Percentiles rank a stretch among this genome's conserved stretches.
Conservation (phyloP, 2,113 vertebrate genomes). For the Forbesichthys agassizii region DNA sequence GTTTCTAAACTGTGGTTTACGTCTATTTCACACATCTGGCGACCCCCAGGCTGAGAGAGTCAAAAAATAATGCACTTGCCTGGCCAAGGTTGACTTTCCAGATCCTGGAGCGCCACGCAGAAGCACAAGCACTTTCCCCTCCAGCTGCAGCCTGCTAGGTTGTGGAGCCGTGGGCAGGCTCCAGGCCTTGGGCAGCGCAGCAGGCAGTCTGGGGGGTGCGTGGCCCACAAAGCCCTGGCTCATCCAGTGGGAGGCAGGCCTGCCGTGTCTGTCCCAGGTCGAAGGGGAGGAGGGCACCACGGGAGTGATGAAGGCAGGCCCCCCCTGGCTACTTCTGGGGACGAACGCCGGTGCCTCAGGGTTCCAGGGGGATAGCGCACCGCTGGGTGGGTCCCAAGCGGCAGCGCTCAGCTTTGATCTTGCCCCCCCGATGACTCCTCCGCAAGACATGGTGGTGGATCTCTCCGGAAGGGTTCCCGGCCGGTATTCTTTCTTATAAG, state of each 20-base stretch:
- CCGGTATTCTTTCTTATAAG: slow-evolving; percentile 68
- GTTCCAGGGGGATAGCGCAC: slow-evolving; percentile 78
- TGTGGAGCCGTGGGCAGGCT: slow-evolving; percentile 55
- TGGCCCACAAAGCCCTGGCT: slow-evolving; percentile 44
- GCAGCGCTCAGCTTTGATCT: slow-evolving; percentile 33
- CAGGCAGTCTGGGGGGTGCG: slow-evolving; percentile 69
- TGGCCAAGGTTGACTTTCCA: slow-evolving; percentile 93
- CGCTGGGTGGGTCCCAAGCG: slow-evolving; percentile 20
- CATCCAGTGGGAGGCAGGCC: slow-evolving; percentile 52
- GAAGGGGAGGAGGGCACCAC: slow-evolving; percentile 68
- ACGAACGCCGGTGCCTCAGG: slow-evolving; percentile 79
- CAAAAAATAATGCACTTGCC: slow-evolving; percentile 70
- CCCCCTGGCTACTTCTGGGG: slow-evolving; percentile 61
- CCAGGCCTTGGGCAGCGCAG: slow-evolving; percentile 79
- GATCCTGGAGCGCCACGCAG: slow-evolving; percentile 95
- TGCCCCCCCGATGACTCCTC: slow-evolving; percentile 14
- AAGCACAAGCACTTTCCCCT: slow-evolving; percentile 87
- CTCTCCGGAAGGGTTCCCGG: not conserved
- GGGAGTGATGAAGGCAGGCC: slow-evolving; percentile 83
- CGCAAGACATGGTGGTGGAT: not conserved
- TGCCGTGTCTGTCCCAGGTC: slow-evolving; percentile 67
- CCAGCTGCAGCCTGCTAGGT: slow-evolving; percentile 75
- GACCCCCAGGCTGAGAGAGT: too few relatives aligned
- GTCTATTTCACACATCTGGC: too few relatives aligned
- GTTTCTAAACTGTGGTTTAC: too few relatives aligned